Conservation (phyloP, 2,888 invertebrate genomes). For the Drosophila pullipes region DNA sequence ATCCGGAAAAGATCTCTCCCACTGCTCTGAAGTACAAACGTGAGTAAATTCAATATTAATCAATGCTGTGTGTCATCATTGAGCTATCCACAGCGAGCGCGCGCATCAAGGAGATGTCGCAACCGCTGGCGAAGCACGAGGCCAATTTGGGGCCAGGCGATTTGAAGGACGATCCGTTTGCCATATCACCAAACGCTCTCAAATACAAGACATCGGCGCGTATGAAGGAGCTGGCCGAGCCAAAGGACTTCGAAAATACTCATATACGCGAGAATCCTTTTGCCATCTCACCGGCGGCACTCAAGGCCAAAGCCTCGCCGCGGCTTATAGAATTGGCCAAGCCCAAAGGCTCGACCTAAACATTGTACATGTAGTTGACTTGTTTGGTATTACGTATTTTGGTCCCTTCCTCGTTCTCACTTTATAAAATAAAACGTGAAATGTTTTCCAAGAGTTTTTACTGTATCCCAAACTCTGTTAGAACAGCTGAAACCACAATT, state of each 20-base stretch:
- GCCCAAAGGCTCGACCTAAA: conserved; percentile 79
- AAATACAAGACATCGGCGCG: conserved; percentile 86
- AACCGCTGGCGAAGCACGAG: conserved; percentile 70
- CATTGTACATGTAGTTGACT: not conserved
- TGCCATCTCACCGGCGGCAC: conserved; percentile 86
- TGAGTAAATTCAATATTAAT: conserved; percentile 28
- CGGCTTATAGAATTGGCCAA: conserved; percentile 86
- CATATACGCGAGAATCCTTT: conserved; percentile 86
- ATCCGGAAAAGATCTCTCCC: conserved; percentile 61
- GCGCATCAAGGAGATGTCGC: conserved; percentile 74
- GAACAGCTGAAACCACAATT: not conserved
- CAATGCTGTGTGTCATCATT: not conserved
- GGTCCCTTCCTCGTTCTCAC: conserved; percentile 10
- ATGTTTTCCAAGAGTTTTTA: conserved; percentile 7
- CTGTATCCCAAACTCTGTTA: not conserved
- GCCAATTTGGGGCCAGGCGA: conserved; percentile 83
- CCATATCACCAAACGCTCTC: conserved; percentile 86
- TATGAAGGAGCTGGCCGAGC: conserved; percentile 86
- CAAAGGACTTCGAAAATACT: conserved; percentile 84
- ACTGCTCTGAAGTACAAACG: conserved; percentile 73
- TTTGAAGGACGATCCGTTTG: conserved; percentile 86
- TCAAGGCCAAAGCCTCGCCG: conserved; percentile 86
- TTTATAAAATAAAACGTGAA: conserved; percentile 27
- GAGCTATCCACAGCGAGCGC: conserved; percentile 57
- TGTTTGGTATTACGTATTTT: conserved; percentile 26